A percentile compares a stretch with the other conserved stretches of the same genome.
phyloP scores from a whole-genome alignment of 2,888 invertebrate species.

The Eristalis tenax region DNA sequence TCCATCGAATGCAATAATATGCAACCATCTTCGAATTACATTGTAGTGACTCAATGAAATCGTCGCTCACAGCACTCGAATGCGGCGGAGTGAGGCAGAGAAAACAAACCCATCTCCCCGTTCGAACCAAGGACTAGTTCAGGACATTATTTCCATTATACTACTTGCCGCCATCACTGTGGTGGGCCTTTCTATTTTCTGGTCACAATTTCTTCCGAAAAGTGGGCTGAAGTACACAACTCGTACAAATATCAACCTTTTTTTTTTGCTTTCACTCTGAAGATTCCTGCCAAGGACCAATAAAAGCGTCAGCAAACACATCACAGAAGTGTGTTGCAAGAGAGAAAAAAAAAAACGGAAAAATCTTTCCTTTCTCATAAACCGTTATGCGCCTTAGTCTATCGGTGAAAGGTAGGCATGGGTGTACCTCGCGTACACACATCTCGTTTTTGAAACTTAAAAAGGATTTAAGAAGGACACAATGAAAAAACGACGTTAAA shows the following conservation, averaged over 20 bases:
- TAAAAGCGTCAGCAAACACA: slow-evolving; percentile 70
- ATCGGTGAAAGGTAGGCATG: not conserved
- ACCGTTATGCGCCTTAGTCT: slow-evolving; percentile 36
- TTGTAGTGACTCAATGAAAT: not conserved
- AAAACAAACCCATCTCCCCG: not conserved
- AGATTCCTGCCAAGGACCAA: slow-evolving; percentile 58
- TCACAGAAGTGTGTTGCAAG: slow-evolving; percentile 59
- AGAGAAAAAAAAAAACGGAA: not conserved
- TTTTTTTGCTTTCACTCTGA: slow-evolving; percentile 13
- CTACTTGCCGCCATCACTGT: slow-evolving; percentile 7
- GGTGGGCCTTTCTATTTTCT: slow-evolving; percentile 31
- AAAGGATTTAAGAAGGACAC: slow-evolving; percentile 64
- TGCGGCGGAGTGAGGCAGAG: not conserved
- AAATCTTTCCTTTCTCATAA: slow-evolving; percentile 35
- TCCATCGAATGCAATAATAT: too few relatives aligned
- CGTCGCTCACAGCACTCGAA: slow-evolving; percentile 3
- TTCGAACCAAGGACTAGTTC: not conserved
- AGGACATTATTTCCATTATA: slow-evolving; percentile 31
- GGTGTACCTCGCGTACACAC: slow-evolving; percentile 36
- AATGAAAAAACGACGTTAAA: slow-evolving; percentile 7
- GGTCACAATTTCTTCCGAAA: slow-evolving; percentile 16
- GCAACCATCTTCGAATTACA: not conserved
- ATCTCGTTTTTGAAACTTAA: slow-evolving; percentile 58
- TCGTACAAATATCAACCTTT: slow-evolving; percentile 9
- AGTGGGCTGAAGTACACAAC: slow-evolving; percentile 12